Evolutionary conservation across 2,113 vertebrate genomes (phyloP), one percentile per base, ranked within the genome.

Genomic region (Protobothrops mucrosquamatus): DNA sequence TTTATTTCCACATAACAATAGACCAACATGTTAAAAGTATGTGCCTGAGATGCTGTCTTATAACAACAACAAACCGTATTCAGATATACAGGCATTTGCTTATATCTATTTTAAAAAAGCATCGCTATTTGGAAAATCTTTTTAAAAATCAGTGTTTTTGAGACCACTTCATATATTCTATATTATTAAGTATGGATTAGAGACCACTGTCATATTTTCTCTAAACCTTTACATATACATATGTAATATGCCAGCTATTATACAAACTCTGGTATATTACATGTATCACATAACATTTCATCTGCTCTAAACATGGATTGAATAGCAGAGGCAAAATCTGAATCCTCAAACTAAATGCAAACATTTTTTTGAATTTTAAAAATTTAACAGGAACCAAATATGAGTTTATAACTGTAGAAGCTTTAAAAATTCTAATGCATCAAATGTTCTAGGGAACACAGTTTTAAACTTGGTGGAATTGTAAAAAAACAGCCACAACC

Each of bases 401-500:
- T 59, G 6, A 85, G 46, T 43, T n/a, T 52, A 52, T 24, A 57
- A 55, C 39, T 22, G 4, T 6, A 55, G 24, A 26, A 29, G 3
- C 29, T 24, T 55, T 88, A 20, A 69, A 74, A 26, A 54, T 22
- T 52, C 14, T 26, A 81, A 55, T 55, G 51, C 18, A 23, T 43
- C 23, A 90, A 86, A 12, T 10, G 34, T 12, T 90, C n/a, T 61
- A 46, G 56, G 43, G 55, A 86, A 43, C n/a, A 90, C 0, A 90
- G 22, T 87, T 81, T 89, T 93, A 89, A 93, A 43, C 48, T 86
- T 86, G 46, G 46, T 90, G 55, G n/a, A 90, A 24, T 56, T n/a
- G 15, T 18, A 29, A 51, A 46, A 1, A 46, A 86, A 26, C 46
- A 54, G 26, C 11, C 61, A 22, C n/a, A 64, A 92, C 52, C 43